A percentile compares a stretch with the other conserved stretches of the same genome.
These are phyloP conservation scores for Venusia cambrica DNA, from an alignment of 2,888 invertebrate species.

Conservation along the genomic window DNA sequence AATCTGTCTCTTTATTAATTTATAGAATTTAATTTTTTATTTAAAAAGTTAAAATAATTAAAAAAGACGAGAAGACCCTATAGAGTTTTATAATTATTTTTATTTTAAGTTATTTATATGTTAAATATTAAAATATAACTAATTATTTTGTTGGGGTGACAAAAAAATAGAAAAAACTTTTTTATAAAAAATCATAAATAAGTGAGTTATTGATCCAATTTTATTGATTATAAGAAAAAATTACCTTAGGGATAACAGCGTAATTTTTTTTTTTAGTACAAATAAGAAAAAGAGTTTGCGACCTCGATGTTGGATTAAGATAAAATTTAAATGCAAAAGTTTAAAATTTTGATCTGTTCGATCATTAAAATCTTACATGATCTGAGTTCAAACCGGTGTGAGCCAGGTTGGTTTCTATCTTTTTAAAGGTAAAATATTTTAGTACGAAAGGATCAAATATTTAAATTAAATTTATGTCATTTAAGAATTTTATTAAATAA, in stretches of 20 bases:
- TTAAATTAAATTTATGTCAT: constrained; percentile 77
- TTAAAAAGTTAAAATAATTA: constrained; percentile 84
- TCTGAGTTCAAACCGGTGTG: constrained; percentile 93
- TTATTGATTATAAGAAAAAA: constrained; percentile 84
- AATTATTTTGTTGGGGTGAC: constrained; percentile 84
- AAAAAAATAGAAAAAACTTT: constrained; percentile 82
- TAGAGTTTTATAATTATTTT: constrained; percentile 83
- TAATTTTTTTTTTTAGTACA: constrained; percentile 88
- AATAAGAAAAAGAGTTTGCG: constrained; percentile 88
- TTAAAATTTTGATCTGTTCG: constrained; percentile 89
- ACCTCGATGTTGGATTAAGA: constrained; percentile 95
- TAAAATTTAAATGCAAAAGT: constrained; percentile 84
- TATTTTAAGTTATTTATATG: constrained; percentile 51
- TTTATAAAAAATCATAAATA: constrained; percentile 52
- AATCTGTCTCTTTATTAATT: constrained; percentile 74
- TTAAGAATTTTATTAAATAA: constrained; percentile 51
- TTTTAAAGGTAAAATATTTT: constrained; percentile 81
- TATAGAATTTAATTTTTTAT: constrained; percentile 71
- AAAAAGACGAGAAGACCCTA: constrained; percentile 90
- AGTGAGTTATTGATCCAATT: constrained; percentile 78
- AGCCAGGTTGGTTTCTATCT: constrained; percentile 94
- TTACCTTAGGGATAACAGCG: constrained; percentile 93
- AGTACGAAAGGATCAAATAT: constrained; percentile 90
- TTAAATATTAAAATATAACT: constrained; percentile 41
- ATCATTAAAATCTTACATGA: constrained; percentile 92